Base-by-base conservation (phyloP, 2,888 invertebrate species). In the Gymnocheta viridis region DNA sequence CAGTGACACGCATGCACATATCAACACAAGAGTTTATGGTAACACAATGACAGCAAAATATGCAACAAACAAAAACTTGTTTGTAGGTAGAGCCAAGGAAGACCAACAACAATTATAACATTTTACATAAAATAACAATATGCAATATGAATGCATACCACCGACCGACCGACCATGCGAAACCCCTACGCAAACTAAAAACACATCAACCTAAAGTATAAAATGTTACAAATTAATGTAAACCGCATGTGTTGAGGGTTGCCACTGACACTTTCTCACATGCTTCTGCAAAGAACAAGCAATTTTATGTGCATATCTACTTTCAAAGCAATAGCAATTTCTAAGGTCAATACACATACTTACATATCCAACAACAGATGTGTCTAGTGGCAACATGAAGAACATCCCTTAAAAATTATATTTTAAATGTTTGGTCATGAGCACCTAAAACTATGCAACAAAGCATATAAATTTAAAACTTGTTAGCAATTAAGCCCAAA, bases 201-300 rank as follows among this genome's bases (percentile, higher is more conserved):
- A 29, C 70, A 38, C 51, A 54, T 22, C 70, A 69, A 56, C 58
- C 66, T 60, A 62, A 72, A 67, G 41, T 70, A 72, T 83, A 67
- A 84, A 77, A 81, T 79, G 67, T 74, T 72, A 76, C 60, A 76
- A 85, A 85, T 85, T 82, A 82, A 85, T 82, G 77, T 74, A 73
- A 64, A 73, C 81, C 81, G 60, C 82, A 83, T 81, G 83, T 85
- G 82, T 74, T 78, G 82, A 32, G 67, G 73, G 54, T 32, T 69
- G 67, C 60, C 81, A 69, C 54, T 69, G 72, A 66, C 64, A 74
- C 62, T 22, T 38, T 66, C 62, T 27, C 51, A 62, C 60, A 62
- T 38, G 44, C 35, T 66, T 62, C 0, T 2, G 29, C 19, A 73
- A 19, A 64, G 29, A 64, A 69, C 44, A 67, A 47, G 6, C 12